Evolutionary conservation across 2,797 vertebrate species (phyloP), one percentile per base, ranked within the genome.

Genomic region (Smutsia gigantea): DNA sequence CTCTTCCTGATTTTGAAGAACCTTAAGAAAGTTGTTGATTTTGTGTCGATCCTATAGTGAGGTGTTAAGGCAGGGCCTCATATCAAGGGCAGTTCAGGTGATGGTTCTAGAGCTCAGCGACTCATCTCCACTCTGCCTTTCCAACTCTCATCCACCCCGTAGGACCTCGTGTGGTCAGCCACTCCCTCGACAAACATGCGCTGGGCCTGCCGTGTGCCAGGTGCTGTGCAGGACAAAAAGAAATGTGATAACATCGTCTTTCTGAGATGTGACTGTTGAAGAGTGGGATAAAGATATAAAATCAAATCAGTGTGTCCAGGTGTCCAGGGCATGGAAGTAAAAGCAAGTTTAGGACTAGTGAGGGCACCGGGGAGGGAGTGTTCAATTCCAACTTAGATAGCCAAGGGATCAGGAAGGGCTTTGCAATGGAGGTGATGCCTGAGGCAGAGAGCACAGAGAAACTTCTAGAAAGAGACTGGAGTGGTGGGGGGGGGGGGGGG

Each of bases 361-460:
- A 53, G 14, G 9, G 9, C 0, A 2, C 1, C 0, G 11, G 10
- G 29, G 19, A 55, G 13, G 17, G 19, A 14, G 15, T 2, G 37
- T 6, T 63, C 29, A 5, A 1, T 14, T 21, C 49, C 66, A 5
- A 19, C 13, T 15, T 1, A 75, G 4, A 46, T 18, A 39, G 64
- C 2, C 39, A 2, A 27, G 10, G 23, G 1, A 17, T 4, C 69
- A 78, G 27, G 42, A 87, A 69, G 42, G 3, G 8, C 64, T 81
- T 68, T 59, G 25, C 27, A 5, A 11, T 46, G 46, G 57, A 46
- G 69, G 25, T 5, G 19, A 15, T 51, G 9, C 59, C 85, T 37
- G 7, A 57, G 71, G 55, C 42, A 57, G 21, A 29, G 39, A 27
- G 2, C 19, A 5, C 1, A 17, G 39, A 37, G 29, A 66, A 51